Evolutionary conservation across 2,888 invertebrate genomes (phyloP), one percentile per base, ranked within the genome.

Genomic region (Noctua pronuba): DNA sequence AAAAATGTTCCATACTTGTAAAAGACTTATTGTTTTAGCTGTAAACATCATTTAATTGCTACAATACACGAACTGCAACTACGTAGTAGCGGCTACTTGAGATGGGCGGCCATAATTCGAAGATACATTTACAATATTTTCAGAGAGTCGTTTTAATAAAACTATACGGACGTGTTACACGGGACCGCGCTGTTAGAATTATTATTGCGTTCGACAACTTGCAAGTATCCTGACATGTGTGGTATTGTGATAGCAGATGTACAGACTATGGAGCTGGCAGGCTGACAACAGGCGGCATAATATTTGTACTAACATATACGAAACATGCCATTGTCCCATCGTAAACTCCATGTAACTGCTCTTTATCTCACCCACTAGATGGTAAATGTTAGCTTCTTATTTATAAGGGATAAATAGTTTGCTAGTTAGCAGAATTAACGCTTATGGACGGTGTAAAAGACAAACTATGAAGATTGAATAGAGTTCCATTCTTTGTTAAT

Each of bases 401-500:
- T 74, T 80, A 71, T 60, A 72, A 58, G 31, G 52, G 35, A 85
- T 85, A 83, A 77, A 83, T 76, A 75, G 65, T 76, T 76, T 65
- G 67, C 44, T 65, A 76, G 77, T 77, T 86, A 72, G 41, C 21
- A 68, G 58, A 79, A 82, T 69, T 75, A 73, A 84, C 67, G 75
- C 73, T 52, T 73, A 82, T 4, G 31, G 38, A 24, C 52, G 52
- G 13, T 68, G 60, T n/a, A 82, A 77, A 84, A 76, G 71, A 58
- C 60, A 76, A 75, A 66, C 66, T 69, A 76, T 68, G 82, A 82
- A 80, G 86, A 86, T 86, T 86, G 82, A 86, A 77, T 72, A 79
- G 77, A 77, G 55, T 86, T 77, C 77, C 84, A 79, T 74, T 75
- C 74, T 76, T 62, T 62, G 60, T 82, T 80, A 84, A 76, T 84